Evolutionary conservation across 2,113 vertebrate genomes (phyloP), one percentile per base, ranked within the genome.

Genomic region (Oryzias curvinotus): DNA sequence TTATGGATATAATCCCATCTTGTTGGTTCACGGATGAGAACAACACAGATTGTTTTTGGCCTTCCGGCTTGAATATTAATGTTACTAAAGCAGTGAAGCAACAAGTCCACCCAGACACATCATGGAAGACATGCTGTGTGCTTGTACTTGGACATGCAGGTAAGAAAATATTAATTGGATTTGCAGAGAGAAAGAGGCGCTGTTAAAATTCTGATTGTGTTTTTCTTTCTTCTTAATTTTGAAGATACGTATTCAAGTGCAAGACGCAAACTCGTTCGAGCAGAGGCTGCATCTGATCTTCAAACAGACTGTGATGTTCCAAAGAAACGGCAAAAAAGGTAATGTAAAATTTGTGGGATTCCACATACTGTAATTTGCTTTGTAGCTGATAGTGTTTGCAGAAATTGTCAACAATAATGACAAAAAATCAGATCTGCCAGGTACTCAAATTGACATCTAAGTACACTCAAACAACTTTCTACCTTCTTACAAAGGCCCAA

Each of bases 121-220:
- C 56, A 71, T 67, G 61, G 58, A 60, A 45, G 49, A 56, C 23
- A 54, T 54, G 10, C 52, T 12, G 52, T 54, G 52, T 54, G n/a
- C 28, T 17, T 36, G 28, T 54, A 7, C 3, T 54, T 54, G 52
- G 52, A 54, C 30, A 41, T 41, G 28, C 52, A 54, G 52, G 52
- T 54, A 15, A 54, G 5, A 53, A 30, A 30, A 6, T 17, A 5
- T 14, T 16, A 14, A 6, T 53, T 53, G 3, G 12, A 14, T 30
- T 30, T 30, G 12, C 19, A 26, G 26, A 8, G 21, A 7, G 7
- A 30, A 30, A 8, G 8, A 5, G 3, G 15, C 10, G 18, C 25
- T 30, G 8, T 12, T 10, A 41, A 54, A 12, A 25, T 51, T 51
- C 5, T 3, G 12, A 51, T 7, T 51, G 14, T 2, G 13, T 23